Percentiles rank a stretch among this genome's conserved stretches.
Conservation (phyloP, 2,888 invertebrate species). For the Tinea pellionella region DNA sequence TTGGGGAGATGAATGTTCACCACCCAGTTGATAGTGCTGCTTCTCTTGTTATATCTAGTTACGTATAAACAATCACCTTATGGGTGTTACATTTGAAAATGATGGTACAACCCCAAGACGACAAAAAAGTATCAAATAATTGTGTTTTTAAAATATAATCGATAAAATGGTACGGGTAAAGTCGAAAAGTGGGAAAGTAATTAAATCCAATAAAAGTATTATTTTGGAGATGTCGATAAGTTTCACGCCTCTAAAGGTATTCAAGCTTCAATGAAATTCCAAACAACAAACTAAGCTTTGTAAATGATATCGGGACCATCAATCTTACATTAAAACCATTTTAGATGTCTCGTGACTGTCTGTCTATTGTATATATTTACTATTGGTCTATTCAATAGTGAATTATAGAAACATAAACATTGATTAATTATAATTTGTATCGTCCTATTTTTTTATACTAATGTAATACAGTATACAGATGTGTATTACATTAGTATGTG, state of each 20-base stretch:
- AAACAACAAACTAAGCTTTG: background rate
- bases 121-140: no score
- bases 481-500: no score
- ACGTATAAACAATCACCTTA: no score
- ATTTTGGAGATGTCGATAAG: background rate
- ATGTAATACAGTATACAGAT: no score
- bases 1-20: no score
- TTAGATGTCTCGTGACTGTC: background rate
- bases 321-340: background rate
- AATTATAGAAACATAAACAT: background rate
- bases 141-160: no score
- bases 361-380: background rate
- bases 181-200: no score
- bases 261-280: background rate
- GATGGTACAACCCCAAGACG: no score
- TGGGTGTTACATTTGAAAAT: no score
- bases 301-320: conserved; percentile 2
- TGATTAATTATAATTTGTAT: background rate
- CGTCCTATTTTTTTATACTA: background rate
- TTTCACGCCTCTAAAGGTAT: background rate
- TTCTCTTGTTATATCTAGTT: no score
- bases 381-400: background rate
- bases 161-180: no score
- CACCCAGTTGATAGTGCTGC: no score
- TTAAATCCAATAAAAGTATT: background rate